Percentiles rank a stretch among this genome's conserved stretches.
Conservation (phyloP, 1,140 invertebrate species). For the Ganaspis sp. region DNA sequence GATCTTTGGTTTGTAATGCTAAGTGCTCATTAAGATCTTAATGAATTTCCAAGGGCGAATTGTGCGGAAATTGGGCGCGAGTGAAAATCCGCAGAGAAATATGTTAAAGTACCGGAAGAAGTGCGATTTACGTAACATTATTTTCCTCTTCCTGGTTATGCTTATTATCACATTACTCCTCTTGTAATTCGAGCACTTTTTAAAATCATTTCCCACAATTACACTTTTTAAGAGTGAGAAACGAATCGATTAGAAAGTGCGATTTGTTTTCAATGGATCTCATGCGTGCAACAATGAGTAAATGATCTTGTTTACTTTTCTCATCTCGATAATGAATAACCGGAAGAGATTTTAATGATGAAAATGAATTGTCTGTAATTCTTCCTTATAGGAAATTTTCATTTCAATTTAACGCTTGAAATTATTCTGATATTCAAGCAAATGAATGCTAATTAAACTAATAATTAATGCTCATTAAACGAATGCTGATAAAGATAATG, state of each 20-base stretch:
- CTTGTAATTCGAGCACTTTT: not conserved
- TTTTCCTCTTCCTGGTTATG: not conserved
- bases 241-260: constrained; percentile 9
- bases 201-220: constrained; percentile 4
- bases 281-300: constrained; percentile 18
- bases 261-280: constrained; percentile 27
- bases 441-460: no score
- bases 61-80: constrained; percentile 64
- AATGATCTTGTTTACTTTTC: constrained; percentile 6
- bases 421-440: no score
- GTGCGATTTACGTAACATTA: constrained; percentile 16
- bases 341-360: not conserved
- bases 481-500: no score
- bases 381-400: not conserved
- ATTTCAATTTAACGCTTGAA: not conserved
- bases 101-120: constrained; percentile 46
- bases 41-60: constrained; percentile 66
- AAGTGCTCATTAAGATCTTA: constrained; percentile 75
- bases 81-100: constrained; percentile 36
- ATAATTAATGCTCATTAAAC: no score
- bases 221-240: constrained; percentile 23
- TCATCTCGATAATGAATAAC: constrained; percentile 20
- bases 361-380: not conserved
- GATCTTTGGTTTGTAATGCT: constrained; percentile 74
- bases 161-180: not conserved